Conservation (phyloP, 2,797 vertebrate genomes). For the Anguilla obscura region DNA sequence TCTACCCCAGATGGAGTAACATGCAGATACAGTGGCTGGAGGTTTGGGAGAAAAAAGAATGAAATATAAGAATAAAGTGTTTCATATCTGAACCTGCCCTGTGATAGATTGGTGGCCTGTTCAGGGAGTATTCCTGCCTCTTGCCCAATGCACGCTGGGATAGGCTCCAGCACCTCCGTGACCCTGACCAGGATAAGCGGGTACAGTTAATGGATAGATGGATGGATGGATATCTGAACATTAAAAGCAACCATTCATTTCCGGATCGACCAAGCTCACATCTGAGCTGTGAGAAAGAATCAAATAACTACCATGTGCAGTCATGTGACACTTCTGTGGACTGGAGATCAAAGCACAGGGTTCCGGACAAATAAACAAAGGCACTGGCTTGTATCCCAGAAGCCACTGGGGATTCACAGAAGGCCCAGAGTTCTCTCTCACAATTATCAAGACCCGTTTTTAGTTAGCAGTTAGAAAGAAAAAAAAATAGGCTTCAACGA, state of each 20-base stretch:
- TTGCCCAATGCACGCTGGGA: too few species aligned
- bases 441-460: not conserved
- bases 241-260: not conserved
- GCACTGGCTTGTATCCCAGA: not conserved
- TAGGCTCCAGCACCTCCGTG: too few species aligned
- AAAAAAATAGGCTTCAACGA: not conserved
- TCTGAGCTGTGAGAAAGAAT: not conserved
- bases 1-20: not conserved
- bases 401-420: not conserved
- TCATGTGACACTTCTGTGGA: not conserved
- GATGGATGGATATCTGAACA: too few species aligned
- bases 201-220: too few species aligned
- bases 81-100: too few species aligned
- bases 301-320: not conserved
- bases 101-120: too few species aligned
- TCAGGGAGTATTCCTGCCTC: too few species aligned
- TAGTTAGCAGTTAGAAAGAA: not conserved
- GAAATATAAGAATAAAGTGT: too few species aligned
- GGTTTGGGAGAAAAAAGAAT: not conserved
- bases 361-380: not conserved
- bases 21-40: not conserved
- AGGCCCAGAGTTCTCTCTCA: not conserved
- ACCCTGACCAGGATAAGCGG: too few species aligned
- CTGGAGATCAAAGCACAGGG: not conserved
- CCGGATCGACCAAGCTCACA: not conserved